Conservation (phyloP, 2,797 vertebrate genomes). For the Syngnathus rostellatus region DNA sequence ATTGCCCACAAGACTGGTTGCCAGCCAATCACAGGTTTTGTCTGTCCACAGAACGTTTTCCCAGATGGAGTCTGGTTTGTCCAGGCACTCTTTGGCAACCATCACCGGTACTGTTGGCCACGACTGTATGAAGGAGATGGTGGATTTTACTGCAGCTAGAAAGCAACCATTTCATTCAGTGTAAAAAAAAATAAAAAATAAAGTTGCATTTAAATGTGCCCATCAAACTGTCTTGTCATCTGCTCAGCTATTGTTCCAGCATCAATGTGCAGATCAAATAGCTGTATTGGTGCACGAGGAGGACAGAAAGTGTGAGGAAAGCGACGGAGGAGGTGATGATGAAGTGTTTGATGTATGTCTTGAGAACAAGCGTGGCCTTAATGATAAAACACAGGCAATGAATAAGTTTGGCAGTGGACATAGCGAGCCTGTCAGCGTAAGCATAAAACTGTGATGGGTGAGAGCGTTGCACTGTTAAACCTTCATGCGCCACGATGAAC, state of each 20-base stretch:
- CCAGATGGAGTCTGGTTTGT: constrained; percentile 5
- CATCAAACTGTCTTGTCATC: constrained; percentile 23
- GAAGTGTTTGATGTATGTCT: constrained; percentile 45
- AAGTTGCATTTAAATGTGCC: constrained; percentile 1
- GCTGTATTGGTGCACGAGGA: background rate
- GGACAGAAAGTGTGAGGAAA: constrained; percentile 7
- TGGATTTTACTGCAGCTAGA: background rate
- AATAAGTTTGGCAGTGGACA: constrained; percentile 51
- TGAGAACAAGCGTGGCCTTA: constrained; percentile 46
- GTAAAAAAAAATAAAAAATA: background rate
- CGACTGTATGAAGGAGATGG: constrained; percentile 2
- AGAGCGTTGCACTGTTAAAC: constrained; percentile 56
- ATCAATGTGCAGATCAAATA: constrained; percentile 3
- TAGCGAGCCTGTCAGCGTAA: constrained; percentile 44
- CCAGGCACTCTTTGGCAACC: background rate
- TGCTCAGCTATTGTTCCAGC: constrained; percentile 17
- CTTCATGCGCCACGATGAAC: constrained; percentile 46
- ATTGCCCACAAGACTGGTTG: background rate
- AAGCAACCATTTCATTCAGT: background rate
- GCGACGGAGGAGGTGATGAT: constrained; percentile 33
- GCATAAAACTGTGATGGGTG: constrained; percentile 61
- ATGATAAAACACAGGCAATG: constrained; percentile 48
- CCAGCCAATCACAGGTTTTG: constrained; percentile 3
- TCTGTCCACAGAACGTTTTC: background rate
- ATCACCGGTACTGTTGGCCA: constrained; percentile 1